Base-by-base conservation (phyloP, 1,140 invertebrate species). In the Drosophila pectinifera region DNA sequence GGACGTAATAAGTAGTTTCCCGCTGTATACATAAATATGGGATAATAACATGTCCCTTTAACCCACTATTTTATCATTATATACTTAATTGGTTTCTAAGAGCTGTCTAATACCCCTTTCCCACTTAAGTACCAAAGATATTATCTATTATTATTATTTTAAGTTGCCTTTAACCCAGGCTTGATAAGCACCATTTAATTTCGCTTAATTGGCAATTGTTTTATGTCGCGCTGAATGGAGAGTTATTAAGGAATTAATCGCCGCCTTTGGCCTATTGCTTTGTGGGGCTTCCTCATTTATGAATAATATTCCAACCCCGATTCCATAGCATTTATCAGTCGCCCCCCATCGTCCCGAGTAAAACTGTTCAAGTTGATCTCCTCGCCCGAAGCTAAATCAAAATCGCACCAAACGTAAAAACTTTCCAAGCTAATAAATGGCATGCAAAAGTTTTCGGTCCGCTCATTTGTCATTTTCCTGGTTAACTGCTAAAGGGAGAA, bases 341-440 rank as follows among this genome's bases (percentile, higher is more conserved):
- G 14, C 49, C 34, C 34, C 22, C 8, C 11, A 2, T 0, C 22
- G 18, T 36, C n/a, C n/a, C 2, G 10, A 24, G 10, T 38, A 34
- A 31, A 38, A 42, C 20, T 20, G 55, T 63, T 42, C 38, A 57
- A 63, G 59, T 57, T 57, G 53, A 56, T 54, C 62, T 39, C 31
- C 43, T 28, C 4, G 69, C 79, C 63, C 20, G 58, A 56, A 63
- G 80, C 80, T 82, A 82, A 82, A 82, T 82, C 80, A 82, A 82
- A 82, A 82, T 82, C 80, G 81, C 80, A 83, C 80, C 74, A 68
- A 70, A 43, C 70, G 61, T 62, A 69, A 74, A 82, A 82, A 70
- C 67, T 77, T 82, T 82, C 48, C 63, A 22, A 70, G 80, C 80
- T 82, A 82, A 82, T 82, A 83, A 82, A 82, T 82, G 80, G 80